These are phyloP conservation scores for Lepidurus apus DNA, from an alignment of 1,140 invertebrate genomes.

Conservation along the genomic window DNA sequence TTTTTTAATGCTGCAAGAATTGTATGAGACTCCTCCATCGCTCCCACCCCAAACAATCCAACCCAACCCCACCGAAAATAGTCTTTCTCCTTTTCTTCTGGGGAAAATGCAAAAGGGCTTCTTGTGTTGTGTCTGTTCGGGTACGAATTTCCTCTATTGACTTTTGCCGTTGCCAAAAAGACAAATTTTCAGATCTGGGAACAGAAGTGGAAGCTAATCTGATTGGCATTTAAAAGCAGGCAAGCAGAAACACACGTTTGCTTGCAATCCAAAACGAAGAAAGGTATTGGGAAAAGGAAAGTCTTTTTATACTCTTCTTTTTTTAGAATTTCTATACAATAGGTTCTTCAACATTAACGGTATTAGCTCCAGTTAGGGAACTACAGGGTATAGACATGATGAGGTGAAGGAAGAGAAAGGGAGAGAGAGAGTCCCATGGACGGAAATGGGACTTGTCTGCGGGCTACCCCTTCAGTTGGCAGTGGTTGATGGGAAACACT, in stretches of 20 bases:
- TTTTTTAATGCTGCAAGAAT: background rate
- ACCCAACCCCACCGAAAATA: background rate
- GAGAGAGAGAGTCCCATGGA: slow-evolving; percentile 13
- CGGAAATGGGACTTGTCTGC: slow-evolving; percentile 18
- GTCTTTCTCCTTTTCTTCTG: background rate
- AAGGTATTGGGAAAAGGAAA: background rate
- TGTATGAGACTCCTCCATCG: background rate
- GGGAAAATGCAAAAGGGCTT: background rate
- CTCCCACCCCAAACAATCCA: background rate
- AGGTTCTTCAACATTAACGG: background rate
- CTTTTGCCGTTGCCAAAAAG: background rate
- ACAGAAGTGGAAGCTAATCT: background rate
- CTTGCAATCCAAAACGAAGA: background rate
- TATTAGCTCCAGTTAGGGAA: background rate
- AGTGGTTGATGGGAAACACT: slow-evolving; percentile 17
- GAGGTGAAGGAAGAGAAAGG: background rate
- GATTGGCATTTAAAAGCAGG: background rate
- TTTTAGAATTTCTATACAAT: background rate
- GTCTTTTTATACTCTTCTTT: background rate
- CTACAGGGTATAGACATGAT: background rate
- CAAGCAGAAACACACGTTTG: background rate
- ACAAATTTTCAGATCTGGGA: background rate
- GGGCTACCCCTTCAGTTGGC: background rate
- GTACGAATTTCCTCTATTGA: background rate
- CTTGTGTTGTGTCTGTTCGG: background rate